These are phyloP conservation scores for Ectemnius continuus DNA, from an alignment of 2,888 invertebrate genomes.

Conservation along the genomic window DNA sequence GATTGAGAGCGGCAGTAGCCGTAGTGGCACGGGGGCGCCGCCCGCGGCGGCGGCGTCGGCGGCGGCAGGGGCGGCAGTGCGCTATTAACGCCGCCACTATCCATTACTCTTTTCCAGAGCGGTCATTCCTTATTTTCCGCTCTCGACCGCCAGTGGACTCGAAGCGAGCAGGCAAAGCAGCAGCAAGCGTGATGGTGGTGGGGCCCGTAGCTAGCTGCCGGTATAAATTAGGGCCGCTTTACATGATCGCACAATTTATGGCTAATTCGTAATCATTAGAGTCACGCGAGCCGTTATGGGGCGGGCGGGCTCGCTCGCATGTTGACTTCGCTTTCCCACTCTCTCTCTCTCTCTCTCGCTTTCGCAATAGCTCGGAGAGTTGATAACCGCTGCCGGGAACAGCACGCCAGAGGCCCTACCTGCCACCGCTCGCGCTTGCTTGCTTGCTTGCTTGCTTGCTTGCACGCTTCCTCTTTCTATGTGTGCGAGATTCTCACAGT, in stretches of 20 bases:
- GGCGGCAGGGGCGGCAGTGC: too few relatives aligned
- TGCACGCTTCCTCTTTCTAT: too few relatives aligned
- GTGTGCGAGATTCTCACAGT: too few relatives aligned
- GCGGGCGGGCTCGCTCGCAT: slow-evolving; percentile 54
- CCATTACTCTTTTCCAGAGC: neutral
- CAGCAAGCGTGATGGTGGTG: too few relatives aligned
- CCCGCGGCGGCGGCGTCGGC: too few relatives aligned
- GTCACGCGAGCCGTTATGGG: slow-evolving; percentile 71
- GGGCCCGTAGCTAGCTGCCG: slow-evolving; percentile 39
- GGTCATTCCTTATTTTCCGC: slow-evolving; percentile 8
- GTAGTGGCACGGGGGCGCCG: too few relatives aligned
- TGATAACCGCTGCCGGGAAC: slow-evolving; percentile 55
- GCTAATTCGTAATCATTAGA: slow-evolving; percentile 72
- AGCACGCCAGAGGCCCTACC: neutral
- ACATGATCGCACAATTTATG: slow-evolving; percentile 72
- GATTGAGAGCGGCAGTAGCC: too few relatives aligned
- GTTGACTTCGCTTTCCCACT: slow-evolving; percentile 61
- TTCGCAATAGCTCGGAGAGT: slow-evolving; percentile 38
- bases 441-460: too few relatives aligned
- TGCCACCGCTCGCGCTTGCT: too few relatives aligned
- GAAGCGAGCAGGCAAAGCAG: neutral
- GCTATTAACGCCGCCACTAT: neutral
- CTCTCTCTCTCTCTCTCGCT: too few relatives aligned
- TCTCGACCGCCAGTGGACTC: neutral
- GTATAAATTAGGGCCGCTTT: slow-evolving; percentile 68